Evolutionary conservation across 2,797 vertebrate genomes (phyloP).

Genomic region (Lophotriccus pileatus): DNA sequence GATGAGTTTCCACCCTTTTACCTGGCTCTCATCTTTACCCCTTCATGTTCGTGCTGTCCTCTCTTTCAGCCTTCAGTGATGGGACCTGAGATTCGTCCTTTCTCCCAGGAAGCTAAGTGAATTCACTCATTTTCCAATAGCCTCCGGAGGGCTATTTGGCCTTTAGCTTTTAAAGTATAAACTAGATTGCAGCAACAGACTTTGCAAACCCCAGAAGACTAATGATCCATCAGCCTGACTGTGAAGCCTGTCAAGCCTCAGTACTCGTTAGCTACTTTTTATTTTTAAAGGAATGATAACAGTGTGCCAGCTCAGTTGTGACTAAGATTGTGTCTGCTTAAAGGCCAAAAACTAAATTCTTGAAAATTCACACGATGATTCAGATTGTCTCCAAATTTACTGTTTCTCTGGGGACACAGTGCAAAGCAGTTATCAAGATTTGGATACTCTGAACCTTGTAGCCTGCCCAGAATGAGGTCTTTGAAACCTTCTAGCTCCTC

Average conservation of each 20-base stretch:
- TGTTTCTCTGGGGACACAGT: background rate
- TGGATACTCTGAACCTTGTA: background rate
- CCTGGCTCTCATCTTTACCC: background rate
- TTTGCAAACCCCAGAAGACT: background rate
- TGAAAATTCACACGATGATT: background rate
- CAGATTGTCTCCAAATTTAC: background rate
- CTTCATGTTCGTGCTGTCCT: background rate
- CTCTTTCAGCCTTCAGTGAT: background rate
- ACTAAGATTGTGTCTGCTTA: background rate
- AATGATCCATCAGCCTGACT: background rate
- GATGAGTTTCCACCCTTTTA: background rate
- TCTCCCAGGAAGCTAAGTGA: background rate
- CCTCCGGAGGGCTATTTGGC: background rate
- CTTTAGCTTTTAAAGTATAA: rapidly evolving
- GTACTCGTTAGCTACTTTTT: background rate
- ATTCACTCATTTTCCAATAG: background rate
- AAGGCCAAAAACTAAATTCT: background rate
- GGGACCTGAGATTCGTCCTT: background rate
- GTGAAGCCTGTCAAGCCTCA: background rate
- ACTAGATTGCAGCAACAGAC: background rate
- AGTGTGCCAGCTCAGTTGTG: background rate
- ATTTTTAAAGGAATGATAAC: background rate
- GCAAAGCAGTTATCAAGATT: background rate
- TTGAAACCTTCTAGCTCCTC: background rate
- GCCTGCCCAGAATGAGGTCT: background rate